Percentiles rank a stretch among this genome's conserved stretches.
These are phyloP conservation scores for Buphagus erythrorhynchus DNA, from an alignment of 2,797 vertebrate species.

Conservation along the genomic window DNA sequence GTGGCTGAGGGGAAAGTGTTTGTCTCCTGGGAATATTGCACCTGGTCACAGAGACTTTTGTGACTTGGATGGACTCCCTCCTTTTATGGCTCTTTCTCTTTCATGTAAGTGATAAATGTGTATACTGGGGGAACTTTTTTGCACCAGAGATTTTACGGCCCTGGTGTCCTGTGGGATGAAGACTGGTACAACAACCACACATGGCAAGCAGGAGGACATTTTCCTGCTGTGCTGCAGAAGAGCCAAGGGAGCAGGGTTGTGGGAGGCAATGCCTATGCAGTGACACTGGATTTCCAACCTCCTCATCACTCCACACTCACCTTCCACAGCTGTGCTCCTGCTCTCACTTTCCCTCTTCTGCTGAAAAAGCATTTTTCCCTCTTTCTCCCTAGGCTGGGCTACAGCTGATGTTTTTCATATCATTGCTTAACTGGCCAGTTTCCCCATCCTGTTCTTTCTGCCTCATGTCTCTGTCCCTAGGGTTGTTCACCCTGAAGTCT, in stretches of 20 bases:
- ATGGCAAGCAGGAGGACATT: rapidly evolving
- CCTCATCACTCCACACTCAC: rapidly evolving
- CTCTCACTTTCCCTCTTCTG: not conserved
- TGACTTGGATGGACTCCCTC: not conserved
- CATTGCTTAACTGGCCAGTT: not conserved
- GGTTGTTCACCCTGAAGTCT: not conserved
- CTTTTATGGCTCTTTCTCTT: not conserved
- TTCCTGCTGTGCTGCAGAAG: not conserved
- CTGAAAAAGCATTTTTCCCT: not conserved
- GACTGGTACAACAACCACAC: not conserved
- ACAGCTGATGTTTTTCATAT: constrained; percentile 3
- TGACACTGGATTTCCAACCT: not conserved
- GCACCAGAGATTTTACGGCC: not conserved
- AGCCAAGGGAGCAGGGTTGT: rapidly evolving
- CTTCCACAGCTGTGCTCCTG: not conserved
- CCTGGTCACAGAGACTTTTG: not conserved
- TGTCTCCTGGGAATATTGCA: not conserved
- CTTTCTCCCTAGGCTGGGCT: not conserved
- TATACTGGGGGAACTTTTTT: not conserved
- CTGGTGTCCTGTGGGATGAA: not conserved
- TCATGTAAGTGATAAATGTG: not conserved
- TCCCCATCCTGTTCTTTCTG: not conserved
- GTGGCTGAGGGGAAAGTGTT: not conserved
- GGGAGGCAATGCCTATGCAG: not conserved
- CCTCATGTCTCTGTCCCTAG: not conserved